phyloP scores from a whole-genome alignment of 2,113 vertebrate genomes.

The Urocynchramus pylzowi region DNA sequence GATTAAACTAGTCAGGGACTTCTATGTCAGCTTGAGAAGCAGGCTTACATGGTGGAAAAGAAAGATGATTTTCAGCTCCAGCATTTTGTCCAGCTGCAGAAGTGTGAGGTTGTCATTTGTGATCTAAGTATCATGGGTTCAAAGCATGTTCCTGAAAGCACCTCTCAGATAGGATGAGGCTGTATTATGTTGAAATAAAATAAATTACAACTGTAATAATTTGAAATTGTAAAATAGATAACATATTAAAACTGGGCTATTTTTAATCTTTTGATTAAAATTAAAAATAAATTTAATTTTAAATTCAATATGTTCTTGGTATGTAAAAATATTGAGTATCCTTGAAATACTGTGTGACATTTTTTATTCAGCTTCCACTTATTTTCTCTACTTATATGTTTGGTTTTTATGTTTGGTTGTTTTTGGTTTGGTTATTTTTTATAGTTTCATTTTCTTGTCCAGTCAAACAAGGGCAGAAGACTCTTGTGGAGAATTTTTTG shows the following conservation, averaged over 20 bases:
- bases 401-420: fast-evolving
- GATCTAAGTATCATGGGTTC: neutral
- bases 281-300: neutral
- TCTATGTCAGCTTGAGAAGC: neutral
- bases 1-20: neutral
- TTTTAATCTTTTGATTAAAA: neutral
- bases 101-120: fast-evolving
- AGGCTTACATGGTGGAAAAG: neutral
- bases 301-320: neutral
- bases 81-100: neutral
- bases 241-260: neutral
- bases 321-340: neutral
- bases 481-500: neutral
- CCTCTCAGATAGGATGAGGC: neutral
- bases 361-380: neutral
- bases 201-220: neutral
- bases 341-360: neutral
- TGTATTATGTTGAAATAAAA: neutral
- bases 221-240: neutral
- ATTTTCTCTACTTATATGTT: neutral
- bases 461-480: neutral
- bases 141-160: neutral
- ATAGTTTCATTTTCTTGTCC: neutral
- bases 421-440: neutral
- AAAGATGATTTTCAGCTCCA: neutral